Evolutionary conservation across 1,140 invertebrate genomes (phyloP), one percentile per base, ranked within the genome.

Genomic region (Drosophila lacteicornis): DNA sequence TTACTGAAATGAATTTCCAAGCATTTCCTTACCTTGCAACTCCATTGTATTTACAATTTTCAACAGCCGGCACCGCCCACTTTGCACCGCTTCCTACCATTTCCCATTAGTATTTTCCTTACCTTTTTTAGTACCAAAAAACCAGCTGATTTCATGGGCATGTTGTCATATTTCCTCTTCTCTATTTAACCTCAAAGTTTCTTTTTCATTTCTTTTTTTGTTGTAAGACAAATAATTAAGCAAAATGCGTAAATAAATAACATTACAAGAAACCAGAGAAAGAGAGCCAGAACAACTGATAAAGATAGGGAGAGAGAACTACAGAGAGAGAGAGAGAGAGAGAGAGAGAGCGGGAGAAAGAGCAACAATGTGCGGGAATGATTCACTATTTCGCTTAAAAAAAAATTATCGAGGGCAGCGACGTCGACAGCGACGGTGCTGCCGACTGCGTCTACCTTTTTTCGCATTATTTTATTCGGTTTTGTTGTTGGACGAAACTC

Each of bases 81-180:
- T 47, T 45, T 42, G 22, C 19, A 22, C 12, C 51, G 33, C 1
- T 42, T n/a, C n/a, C n/a, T n/a, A n/a, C n/a, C n/a, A n/a, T 9
- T 19, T 43, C 7, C 19, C 22, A 22, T n/a, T 17, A 69, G 33
- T 9, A 15, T 36, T 36, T 36, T 11, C 33, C 33, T 9, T 36
- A 36, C 9, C 33, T 36, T 42, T 40, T 42, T 42, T 42, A 42
- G 7, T n/a, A 19, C 40, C 30, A 17, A 22, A 22, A 49, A 27
- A 84, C 61, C 82, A 85, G 82, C 82, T 85, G 82, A 85, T 74
- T 84, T 58, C 38, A 43, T 77, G 40, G 75, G 50, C 71, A 73
- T 80, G 69, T 75, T 79, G 79, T 77, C 61, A 81, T 81, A 45
- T 50, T 43, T 59, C 36, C 17, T 38, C 12, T 40, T 38, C 55